A percentile compares a stretch with the other conserved stretches of the same genome.
Conservation (phyloP, 64 coral and sea anemone genomes). For the Platygyra sinensis region DNA sequence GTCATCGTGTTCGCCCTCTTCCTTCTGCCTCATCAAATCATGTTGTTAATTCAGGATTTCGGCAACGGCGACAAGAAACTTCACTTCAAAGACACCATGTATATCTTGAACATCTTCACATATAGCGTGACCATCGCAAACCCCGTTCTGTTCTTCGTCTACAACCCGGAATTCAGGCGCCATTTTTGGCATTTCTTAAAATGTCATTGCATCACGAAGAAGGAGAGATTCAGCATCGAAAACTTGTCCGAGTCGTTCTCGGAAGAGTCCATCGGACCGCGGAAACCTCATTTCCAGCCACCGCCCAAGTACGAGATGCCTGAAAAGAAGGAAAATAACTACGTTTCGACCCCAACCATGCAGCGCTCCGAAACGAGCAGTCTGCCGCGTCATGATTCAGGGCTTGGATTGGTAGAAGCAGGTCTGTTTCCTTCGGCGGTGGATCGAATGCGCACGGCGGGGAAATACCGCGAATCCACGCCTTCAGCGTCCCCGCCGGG, state of each 20-base stretch:
- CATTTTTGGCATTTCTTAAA: slow-evolving; percentile 63
- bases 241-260: slow-evolving; percentile 71
- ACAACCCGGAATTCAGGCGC: slow-evolving; percentile 70
- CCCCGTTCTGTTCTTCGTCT: slow-evolving; percentile 73
- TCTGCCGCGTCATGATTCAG: slow-evolving; percentile 11
- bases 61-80: slow-evolving; percentile 38
- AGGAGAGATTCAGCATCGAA: slow-evolving; percentile 21
- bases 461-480: neutral
- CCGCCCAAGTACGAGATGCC: neutral
- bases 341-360: neutral
- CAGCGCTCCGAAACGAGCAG: neutral
- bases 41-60: slow-evolving; percentile 76
- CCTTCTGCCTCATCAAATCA: slow-evolving; percentile 72
- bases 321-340: slow-evolving; percentile 10
- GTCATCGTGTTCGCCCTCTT: slow-evolving; percentile 69
- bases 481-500: slow-evolving; percentile 15
- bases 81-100: slow-evolving; percentile 52
- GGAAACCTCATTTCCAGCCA: neutral
- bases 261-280: slow-evolving; percentile 5
- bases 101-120: slow-evolving; percentile 70
- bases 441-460: slow-evolving; percentile 2
- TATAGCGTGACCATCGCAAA: slow-evolving; percentile 74
- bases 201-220: slow-evolving; percentile 47
- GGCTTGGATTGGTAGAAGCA: slow-evolving; percentile 12
- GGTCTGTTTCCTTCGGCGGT: slow-evolving; percentile 29